These are phyloP conservation scores for Alfaro cultratus DNA, from an alignment of 2,797 vertebrate species.

Conservation along the genomic window DNA sequence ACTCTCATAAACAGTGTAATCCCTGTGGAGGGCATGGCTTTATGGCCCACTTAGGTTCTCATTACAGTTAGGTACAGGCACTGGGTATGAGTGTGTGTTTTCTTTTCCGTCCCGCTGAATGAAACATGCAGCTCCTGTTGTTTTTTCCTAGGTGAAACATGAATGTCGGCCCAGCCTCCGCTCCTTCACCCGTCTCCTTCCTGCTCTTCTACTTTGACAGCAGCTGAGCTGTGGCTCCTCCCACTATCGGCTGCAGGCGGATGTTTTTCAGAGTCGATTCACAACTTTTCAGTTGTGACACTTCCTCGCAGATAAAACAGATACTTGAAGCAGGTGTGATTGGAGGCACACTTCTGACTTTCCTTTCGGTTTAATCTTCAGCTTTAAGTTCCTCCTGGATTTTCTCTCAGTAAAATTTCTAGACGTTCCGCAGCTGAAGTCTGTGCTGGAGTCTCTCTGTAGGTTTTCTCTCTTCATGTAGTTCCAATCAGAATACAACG, in stretches of 20 bases:
- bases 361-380: conserved; percentile 4
- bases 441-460: not conserved
- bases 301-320: conserved; percentile 40
- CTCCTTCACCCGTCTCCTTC: not conserved
- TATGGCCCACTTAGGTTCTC: not conserved
- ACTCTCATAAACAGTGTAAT: conserved; percentile 1
- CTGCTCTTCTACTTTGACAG: conserved; percentile 17
- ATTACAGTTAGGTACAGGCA: not conserved
- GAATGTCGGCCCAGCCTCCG: not conserved
- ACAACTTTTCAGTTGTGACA: conserved; percentile 32
- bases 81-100: not conserved
- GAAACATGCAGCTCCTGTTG: not conserved
- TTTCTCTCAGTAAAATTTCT: not conserved
- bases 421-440: not conserved
- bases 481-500: not conserved
- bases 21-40: not conserved
- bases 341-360: conserved; percentile 10
- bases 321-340: conserved; percentile 13
- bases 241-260: conserved; percentile 37
- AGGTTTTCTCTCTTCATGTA: not conserved
- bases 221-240: conserved; percentile 25
- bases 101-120: not conserved
- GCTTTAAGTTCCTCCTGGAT: not conserved
- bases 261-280: conserved; percentile 44
- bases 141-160: not conserved